Evolutionary conservation across 2,888 invertebrate genomes (phyloP).

Genomic region (Tribolium freemani): DNA sequence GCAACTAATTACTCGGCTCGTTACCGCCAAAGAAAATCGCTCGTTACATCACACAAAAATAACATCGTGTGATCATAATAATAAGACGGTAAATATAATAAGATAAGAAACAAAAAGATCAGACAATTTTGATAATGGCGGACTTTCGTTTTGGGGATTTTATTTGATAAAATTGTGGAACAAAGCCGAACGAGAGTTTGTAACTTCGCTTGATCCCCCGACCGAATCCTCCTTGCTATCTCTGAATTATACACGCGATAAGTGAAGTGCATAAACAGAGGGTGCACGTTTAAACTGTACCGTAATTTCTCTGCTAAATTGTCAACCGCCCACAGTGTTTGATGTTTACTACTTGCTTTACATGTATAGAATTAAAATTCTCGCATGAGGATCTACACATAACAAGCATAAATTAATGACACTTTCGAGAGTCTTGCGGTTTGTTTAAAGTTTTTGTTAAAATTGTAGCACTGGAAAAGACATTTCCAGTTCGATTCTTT

Average conservation of each 20-base stretch:
- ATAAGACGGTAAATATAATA: slow-evolving; percentile 16
- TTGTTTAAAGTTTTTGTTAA: not conserved
- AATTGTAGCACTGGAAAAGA: not conserved
- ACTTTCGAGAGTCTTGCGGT: not conserved
- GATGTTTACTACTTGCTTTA: not conserved
- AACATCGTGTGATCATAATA: slow-evolving; percentile 17
- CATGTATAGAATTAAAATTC: not conserved
- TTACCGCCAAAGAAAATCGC: slow-evolving; percentile 24
- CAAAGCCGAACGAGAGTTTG: not conserved
- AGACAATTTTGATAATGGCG: slow-evolving; percentile 6
- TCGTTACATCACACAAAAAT: slow-evolving; percentile 1
- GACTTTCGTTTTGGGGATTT: not conserved
- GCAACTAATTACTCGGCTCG: slow-evolving; percentile 32
- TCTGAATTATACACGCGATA: not conserved
- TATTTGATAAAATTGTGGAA: not conserved
- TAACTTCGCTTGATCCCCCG: not conserved
- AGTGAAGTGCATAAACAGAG: not conserved
- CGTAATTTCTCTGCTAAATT: not conserved
- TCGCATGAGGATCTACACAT: not conserved
- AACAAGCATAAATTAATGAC: not conserved
- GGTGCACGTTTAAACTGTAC: not conserved
- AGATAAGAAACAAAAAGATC: slow-evolving; percentile 1
- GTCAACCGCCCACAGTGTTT: not conserved
- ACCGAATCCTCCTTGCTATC: not conserved
- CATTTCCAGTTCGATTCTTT: not conserved